Conservation (phyloP, 2,888 invertebrate species). For the Phyllotreta cruciferae region DNA sequence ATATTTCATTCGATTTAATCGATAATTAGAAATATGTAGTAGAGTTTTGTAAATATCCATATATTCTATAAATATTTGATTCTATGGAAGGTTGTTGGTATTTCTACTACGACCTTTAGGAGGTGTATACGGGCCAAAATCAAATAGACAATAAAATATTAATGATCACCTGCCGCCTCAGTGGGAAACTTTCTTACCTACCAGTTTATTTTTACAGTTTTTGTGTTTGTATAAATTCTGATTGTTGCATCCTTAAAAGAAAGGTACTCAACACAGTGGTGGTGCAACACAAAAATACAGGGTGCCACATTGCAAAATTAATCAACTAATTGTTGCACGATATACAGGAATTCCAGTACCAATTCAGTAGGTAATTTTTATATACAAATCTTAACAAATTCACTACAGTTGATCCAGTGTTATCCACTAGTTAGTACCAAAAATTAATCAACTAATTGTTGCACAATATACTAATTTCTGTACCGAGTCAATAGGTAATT, state of each 20-base stretch:
- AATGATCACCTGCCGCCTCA: conserved; percentile 42
- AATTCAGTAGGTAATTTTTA: no score
- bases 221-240: conserved; percentile 22
- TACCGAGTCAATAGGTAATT: no score
- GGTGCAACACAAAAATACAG: not conserved
- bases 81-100: conserved; percentile 27
- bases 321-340: no score
- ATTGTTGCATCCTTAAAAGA: conserved; percentile 26
- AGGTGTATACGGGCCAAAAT: conserved; percentile 36
- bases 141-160: conserved; percentile 40
- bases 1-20: not conserved
- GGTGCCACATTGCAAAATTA: no score
- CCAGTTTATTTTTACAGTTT: conserved; percentile 30
- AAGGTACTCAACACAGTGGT: conserved; percentile 7
- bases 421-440: no score
- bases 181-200: conserved; percentile 41
- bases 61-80: not conserved
- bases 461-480: no score
- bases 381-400: no score
- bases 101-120: conserved; percentile 34
- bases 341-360: no score
- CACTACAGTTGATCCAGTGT: no score
- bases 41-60: no score
- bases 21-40: not conserved
- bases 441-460: no score